Base-by-base conservation (phyloP, 2,113 vertebrate genomes). In the Rhea pennata region DNA sequence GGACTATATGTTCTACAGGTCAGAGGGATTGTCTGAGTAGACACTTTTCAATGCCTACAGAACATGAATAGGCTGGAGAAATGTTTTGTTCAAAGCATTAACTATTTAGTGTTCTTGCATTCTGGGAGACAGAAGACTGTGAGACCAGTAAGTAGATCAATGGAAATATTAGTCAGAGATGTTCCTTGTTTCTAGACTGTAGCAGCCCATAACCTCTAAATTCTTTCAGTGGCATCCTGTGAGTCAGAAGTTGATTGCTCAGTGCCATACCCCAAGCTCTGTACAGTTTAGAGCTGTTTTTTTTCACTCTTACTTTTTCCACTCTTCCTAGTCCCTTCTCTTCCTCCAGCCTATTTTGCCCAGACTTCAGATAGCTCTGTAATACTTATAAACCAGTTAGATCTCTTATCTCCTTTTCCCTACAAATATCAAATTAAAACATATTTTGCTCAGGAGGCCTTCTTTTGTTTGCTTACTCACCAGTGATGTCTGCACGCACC, bases 81-180 rank as follows among this genome's bases (percentile, higher is more conserved):
- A 88, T 95, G 71, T 95, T 96, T 96, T 93, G 91, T 95, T 96
- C 82, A 95, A 42, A 90, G 20, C 82, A 96, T 96, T 91, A 92
- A 94, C 93, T 97, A 90, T 93, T 96, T 80, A 97, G 62, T 46
- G 83, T 74, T 65, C 58, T 74, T 85, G 40, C 44, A 91, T 79
- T 58, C 92, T 78, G 53, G 16, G 62, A 93, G 56, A 69, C 36
- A 64, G 23, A 77, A 7, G 40, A 94, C 6, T 53, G n/a, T 81
- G 31, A 92, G 39, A 86, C 11, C 33, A 75, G 73, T 58, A 90
- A 81, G 53, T 1, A 51, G n/a, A 92, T 10, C 8, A 58, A 84
- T 53, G 20, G 44, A 93, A 67, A 72, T 74, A 82, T 8, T 42
- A 27, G 33, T 83, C 82, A 53, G 70, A 83, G 20, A 71, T 2